A percentile compares a stretch with the other conserved stretches of the same genome.
Conservation (phyloP, 2,888 invertebrate genomes). For the Encarsia formosa region DNA sequence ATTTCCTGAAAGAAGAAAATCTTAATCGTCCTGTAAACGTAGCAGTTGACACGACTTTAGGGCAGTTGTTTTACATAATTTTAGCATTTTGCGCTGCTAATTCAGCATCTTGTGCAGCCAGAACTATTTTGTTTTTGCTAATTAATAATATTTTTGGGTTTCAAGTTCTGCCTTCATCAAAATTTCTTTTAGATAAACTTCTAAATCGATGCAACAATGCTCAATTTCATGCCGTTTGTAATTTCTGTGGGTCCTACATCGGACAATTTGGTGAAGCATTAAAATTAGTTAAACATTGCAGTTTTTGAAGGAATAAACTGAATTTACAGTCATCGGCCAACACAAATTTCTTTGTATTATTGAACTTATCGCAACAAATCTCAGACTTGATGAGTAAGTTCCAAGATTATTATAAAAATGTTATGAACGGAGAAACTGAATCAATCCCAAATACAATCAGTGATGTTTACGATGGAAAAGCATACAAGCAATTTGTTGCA, state of each 20-base stretch:
- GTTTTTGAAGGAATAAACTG: background rate
- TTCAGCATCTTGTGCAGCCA: background rate
- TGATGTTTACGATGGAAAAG: slow-evolving; percentile 9
- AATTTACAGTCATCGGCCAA: background rate
- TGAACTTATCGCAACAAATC: background rate
- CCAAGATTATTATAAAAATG: slow-evolving; percentile 3
- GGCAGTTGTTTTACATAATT: background rate
- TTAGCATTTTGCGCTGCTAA: background rate
- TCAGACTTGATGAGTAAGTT: background rate
- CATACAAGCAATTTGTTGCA: slow-evolving; percentile 1
- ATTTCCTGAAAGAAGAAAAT: background rate
- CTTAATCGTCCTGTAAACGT: background rate
- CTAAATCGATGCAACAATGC: background rate
- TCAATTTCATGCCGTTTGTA: background rate
- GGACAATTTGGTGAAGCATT: background rate
- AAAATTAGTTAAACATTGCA: background rate
- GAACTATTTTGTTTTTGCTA: background rate
- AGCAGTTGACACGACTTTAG: background rate
- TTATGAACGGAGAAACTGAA: background rate
- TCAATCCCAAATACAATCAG: background rate
- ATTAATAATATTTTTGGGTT: background rate
- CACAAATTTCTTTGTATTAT: background rate
- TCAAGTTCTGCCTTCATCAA: background rate
- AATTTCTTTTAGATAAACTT: background rate
- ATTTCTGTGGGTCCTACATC: background rate